These are phyloP conservation scores for Arctocebus calabarensis DNA, from an alignment of 2,797 vertebrate genomes.

Conservation along the genomic window DNA sequence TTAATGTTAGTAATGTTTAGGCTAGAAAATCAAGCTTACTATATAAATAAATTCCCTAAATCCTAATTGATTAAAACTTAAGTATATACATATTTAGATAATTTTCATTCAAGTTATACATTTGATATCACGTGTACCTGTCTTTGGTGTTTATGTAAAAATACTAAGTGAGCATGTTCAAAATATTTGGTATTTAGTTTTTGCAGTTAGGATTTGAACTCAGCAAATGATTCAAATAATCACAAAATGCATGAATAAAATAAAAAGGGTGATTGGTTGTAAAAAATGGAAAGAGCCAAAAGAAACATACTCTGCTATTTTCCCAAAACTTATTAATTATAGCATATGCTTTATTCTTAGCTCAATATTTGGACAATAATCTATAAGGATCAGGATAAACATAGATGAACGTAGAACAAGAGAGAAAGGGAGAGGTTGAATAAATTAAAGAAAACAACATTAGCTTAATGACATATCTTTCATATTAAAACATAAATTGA, in stretches of 20 bases:
- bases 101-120: not conserved
- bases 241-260: not conserved
- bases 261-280: not conserved
- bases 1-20: conserved; percentile 70
- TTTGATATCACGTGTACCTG: not conserved
- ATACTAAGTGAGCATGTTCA: not conserved
- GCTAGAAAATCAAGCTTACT: conserved; percentile 48
- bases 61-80: not conserved
- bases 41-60: not conserved
- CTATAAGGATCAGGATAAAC: not conserved
- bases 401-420: not conserved
- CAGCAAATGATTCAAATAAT: conserved; percentile 19
- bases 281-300: conserved; percentile 3
- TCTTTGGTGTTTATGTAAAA: not conserved
- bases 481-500: conserved; percentile 11
- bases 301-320: not conserved
- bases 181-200: conserved; percentile 24
- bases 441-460: not conserved
- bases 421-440: not conserved
- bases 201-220: not conserved
- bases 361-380: conserved; percentile 43
- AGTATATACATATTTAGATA: not conserved
- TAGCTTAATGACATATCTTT: not conserved
- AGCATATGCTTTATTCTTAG: conserved; percentile 7
- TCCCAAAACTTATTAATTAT: not conserved